Evolutionary conservation across 2,888 invertebrate species (phyloP), one percentile per base, ranked within the genome.

Genomic region (Apamea sordens): DNA sequence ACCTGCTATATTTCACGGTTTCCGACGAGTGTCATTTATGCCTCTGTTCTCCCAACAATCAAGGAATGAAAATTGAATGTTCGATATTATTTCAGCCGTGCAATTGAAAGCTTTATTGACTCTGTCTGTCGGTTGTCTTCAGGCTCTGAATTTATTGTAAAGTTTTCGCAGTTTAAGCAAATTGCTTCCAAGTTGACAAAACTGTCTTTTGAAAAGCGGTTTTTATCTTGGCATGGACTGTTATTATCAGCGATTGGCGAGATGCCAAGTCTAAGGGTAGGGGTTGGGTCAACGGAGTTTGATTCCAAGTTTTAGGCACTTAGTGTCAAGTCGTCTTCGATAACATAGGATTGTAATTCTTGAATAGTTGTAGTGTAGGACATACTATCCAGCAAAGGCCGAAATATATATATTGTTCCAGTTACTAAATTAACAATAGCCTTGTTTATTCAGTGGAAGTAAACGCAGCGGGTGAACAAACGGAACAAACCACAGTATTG

Each of bases 191-290:
- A 89, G 80, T 92, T 91, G 89, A 91, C 88, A 90, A 89, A 90
- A 90, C 80, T 89, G 80, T 89, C 88, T 91, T 91, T 88, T 90
- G 89, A 90, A 89, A 89, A 91, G 89, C 87, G 87, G 91, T 93
- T 94, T 94, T 94, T 94, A 93, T 94, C 94, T 92, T 91, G 91
- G 92, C 92, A 91, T 89, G 89, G 89, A 87, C 89, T 89, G 93
- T 93, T 94, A 92, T 93, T 95, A 94, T 95, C 94, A 93, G 91
- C 92, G 92, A 90, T 89, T 96, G 96, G 96, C 94, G 82, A 53
- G 78, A 73, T 44, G 94, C 96, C 96, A 96, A 94, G 88, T 87
- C 89, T 84, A 87, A 89, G 90, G 87, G 90, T 91, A 89, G 90
- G 91, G 89, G 86, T 90, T 86, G 91, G 88, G 89, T 91, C 91